phyloP scores from a whole-genome alignment of 2,797 vertebrate genomes.

The Lateolabrax maculatus region DNA sequence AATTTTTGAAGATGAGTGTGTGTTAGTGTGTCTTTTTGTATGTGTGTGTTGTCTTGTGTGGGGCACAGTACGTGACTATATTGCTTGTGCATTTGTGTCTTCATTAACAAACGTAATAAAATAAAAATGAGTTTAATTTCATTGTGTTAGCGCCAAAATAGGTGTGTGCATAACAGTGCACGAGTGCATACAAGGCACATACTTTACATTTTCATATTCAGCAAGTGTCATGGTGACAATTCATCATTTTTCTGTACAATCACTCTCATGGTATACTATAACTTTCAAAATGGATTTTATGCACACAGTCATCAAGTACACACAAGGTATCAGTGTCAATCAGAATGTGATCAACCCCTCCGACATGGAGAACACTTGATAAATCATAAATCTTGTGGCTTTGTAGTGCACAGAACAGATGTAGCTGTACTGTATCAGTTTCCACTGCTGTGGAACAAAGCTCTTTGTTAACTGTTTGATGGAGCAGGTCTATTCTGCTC shows the following conservation, averaged over 20 bases:
- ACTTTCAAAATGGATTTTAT: conserved; percentile 1
- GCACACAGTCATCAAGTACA: not conserved
- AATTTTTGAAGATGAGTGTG: not conserved
- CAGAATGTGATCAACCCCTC: conserved; percentile 21
- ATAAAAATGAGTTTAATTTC: not conserved
- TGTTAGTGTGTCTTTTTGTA: not conserved
- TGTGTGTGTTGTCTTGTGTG: not conserved
- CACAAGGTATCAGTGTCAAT: conserved; percentile 24
- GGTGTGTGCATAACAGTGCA: not conserved
- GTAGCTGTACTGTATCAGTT: conserved; percentile 36
- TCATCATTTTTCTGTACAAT: not conserved
- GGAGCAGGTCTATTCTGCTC: conserved; percentile 46
- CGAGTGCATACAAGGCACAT: not conserved
- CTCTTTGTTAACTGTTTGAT: conserved; percentile 64
- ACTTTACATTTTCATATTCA: not conserved
- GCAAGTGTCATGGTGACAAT: not conserved
- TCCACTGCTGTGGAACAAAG: conserved; percentile 55
- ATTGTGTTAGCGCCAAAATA: not conserved
- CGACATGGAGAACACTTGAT: conserved; percentile 8
- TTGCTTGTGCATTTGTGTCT: not conserved
- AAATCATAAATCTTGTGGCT: conserved; percentile 25
- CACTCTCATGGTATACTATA: not conserved
- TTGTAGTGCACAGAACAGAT: conserved; percentile 35
- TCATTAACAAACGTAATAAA: not conserved
- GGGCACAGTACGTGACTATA: not conserved